These are phyloP conservation scores for Pammene fasciana DNA, from an alignment of 2,888 invertebrate genomes.

Conservation along the genomic window DNA sequence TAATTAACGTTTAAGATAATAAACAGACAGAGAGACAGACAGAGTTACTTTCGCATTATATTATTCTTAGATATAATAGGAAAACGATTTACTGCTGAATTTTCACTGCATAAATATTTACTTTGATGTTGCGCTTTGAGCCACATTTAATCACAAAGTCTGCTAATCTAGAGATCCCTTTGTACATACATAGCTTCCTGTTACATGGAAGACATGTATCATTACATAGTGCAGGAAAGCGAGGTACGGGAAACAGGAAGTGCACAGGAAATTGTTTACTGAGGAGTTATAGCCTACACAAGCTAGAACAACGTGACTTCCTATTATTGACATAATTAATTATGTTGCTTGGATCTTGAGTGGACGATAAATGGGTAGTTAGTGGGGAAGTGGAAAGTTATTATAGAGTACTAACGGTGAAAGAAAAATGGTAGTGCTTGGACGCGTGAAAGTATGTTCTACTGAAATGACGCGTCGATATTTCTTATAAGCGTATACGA, in stretches of 20 bases:
- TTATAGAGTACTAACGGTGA: neutral
- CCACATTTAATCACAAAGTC: too few relatives aligned
- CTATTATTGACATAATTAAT: constrained; percentile 22
- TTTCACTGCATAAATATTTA: too few relatives aligned
- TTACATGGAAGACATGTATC: neutral
- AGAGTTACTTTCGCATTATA: too few relatives aligned
- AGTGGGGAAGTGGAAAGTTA: neutral
- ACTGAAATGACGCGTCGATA: neutral
- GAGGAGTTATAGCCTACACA: constrained; percentile 19
- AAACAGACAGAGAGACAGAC: too few relatives aligned
- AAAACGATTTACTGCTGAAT: too few relatives aligned
- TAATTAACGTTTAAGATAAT: too few relatives aligned
- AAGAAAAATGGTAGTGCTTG: neutral
- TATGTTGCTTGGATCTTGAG: constrained; percentile 6
- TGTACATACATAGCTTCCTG: neutral
- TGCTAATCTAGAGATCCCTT: too few relatives aligned
- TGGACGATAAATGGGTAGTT: neutral
- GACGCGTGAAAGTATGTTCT: neutral
- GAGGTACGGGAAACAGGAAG: constrained; percentile 9
- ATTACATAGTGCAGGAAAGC: constrained; percentile 6
- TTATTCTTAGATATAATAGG: too few relatives aligned
- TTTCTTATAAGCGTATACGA: too few relatives aligned
- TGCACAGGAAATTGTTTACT: constrained; percentile 24
- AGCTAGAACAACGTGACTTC: constrained; percentile 11
- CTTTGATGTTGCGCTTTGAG: too few relatives aligned